Base-by-base conservation (phyloP, 2,888 invertebrate species). In the Mimas tiliae region DNA sequence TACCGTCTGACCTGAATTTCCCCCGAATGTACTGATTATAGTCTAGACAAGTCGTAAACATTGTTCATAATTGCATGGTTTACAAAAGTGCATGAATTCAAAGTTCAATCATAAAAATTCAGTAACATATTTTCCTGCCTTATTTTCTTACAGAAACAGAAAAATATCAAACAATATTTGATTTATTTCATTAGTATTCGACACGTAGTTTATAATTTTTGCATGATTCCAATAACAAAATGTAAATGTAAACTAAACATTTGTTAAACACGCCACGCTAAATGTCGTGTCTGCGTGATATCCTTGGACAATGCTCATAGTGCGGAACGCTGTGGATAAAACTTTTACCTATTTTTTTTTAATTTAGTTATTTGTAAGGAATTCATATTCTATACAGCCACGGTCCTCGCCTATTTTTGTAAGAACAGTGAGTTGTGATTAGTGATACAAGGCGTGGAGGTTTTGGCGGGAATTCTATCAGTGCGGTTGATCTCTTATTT, bases 191-290 rank as follows among this genome's bases (percentile, higher is more conserved):
- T 58, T 12, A 12, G 42, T 58, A 58, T 58, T n/a, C n/a, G 58
- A 58, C 42, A 58, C 42, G 58, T 58, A 55, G 55, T 38, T 55
- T 55, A 55, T 55, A 42, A 58, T 42, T 58, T 58, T 58, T 58
- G 58, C 19, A 58, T 42, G 58, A 42, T 58, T 14, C 8, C 42
- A 58, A 58, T 42, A 58, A 58, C 58, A 42, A 38, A 58, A 58
- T 38, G 38, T 11, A 19, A 58, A 42, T 58, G 58, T 58, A 55
- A 55, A 55, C 55, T 55, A 55, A 55, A 55, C 38, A 55, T 55
- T 55, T 55, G 19, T 16, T 53, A 6, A 53, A n/a, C 53, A 58
- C 19, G 38, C 58, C 42, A 58, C 19, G 58, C 16, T 38, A 58
- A 19, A 58, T 58, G 42, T 19, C 58, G n/a, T 58, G 58, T 58